Conservation (phyloP, 2,888 invertebrate species). For the Cryptops parisi region DNA sequence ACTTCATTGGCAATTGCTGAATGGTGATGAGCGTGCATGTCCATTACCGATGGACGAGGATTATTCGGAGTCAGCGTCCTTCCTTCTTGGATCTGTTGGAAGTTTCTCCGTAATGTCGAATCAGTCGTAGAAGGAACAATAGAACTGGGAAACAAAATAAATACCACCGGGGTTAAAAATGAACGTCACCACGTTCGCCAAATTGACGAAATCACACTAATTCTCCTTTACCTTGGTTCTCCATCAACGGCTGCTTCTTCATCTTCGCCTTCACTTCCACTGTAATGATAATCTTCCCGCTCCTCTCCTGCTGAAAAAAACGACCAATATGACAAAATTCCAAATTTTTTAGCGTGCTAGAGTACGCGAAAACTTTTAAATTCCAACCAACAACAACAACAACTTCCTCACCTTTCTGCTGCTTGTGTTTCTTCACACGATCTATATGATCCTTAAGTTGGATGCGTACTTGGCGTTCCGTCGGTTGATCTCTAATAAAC, state of each 20-base stretch:
- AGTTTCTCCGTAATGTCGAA: conserved; percentile 90
- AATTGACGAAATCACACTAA: neutral
- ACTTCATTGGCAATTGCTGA: conserved; percentile 14
- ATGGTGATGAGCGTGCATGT: conserved; percentile 13
- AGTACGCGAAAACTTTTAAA: neutral
- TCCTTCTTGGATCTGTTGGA: conserved; percentile 82
- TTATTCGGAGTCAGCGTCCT: conserved; percentile 17
- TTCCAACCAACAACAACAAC: neutral
- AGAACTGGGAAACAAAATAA: conserved; percentile 36
- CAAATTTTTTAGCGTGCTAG: no score
- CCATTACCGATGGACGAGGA: conserved; percentile 13
- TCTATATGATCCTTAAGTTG: conserved; percentile 99
- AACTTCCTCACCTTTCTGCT: conserved; percentile 18
- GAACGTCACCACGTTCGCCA: no score
- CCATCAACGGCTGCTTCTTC: conserved; percentile 84
- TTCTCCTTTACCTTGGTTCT: conserved; percentile 53
- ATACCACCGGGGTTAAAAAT: neutral
- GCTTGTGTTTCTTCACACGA: conserved; percentile 72
- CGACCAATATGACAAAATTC: no score
- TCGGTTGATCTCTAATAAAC: conserved; percentile 97
- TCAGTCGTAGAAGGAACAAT: conserved; percentile 83
- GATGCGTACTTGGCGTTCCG: conserved; percentile 93
- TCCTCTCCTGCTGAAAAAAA: no score
- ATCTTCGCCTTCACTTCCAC: conserved; percentile 87
- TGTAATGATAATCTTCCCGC: conserved; percentile 44